These are phyloP conservation scores for Macrotis lagotis DNA, from an alignment of 2,113 vertebrate species.

Conservation along the genomic window DNA sequence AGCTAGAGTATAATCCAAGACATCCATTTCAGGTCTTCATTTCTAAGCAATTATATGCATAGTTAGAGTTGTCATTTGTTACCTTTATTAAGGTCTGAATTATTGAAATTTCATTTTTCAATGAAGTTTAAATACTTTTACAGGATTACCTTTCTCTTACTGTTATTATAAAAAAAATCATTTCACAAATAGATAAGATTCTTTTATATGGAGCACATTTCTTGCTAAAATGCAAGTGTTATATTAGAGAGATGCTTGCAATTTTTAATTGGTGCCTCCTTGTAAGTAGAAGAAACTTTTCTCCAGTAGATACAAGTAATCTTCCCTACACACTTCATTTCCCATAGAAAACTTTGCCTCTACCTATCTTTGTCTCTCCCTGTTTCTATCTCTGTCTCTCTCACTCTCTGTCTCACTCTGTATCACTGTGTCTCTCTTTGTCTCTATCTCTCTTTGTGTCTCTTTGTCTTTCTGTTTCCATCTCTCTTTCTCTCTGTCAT, in stretches of 20 bases:
- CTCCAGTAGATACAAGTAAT: neutral
- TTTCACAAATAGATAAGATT: constrained; percentile 40
- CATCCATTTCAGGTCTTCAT: neutral
- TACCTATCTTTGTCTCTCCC: neutral
- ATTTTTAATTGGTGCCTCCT: constrained; percentile 10
- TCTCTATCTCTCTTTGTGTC: too few relatives aligned
- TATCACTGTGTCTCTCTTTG: too few relatives aligned
- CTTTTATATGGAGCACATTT: constrained; percentile 50
- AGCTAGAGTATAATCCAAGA: neutral
- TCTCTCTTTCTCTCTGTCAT: constrained; percentile 11
- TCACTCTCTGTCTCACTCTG: neutral
- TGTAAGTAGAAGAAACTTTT: neutral
- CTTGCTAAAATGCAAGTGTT: constrained; percentile 43
- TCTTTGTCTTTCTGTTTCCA: neutral
- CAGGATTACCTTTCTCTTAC: constrained; percentile 24
- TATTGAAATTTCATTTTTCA: constrained; percentile 36
- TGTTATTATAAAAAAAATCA: constrained; percentile 12
- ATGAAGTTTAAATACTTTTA: constrained; percentile 29
- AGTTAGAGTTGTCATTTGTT: neutral
- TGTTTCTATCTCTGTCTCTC: constrained; percentile 2
- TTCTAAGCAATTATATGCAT: neutral
- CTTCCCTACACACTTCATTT: neutral
- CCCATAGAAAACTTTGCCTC: too few relatives aligned
- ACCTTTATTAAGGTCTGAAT: neutral
- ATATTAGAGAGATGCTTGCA: constrained; percentile 7